Evolutionary conservation across 2,888 invertebrate species (phyloP).

Genomic region (Sinhomidia bicolor): DNA sequence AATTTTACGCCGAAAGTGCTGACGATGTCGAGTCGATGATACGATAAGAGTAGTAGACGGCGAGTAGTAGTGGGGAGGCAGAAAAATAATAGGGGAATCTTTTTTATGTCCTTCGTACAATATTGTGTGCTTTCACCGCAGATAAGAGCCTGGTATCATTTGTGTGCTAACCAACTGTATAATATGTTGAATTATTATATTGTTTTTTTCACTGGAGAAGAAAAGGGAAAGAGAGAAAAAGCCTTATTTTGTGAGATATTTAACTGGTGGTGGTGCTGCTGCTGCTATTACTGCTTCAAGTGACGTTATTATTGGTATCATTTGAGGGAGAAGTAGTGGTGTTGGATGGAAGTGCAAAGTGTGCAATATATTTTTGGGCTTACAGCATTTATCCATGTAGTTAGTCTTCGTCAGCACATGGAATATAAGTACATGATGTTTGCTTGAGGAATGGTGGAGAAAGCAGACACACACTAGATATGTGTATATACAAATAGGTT

Average conservation of each 20-base stretch:
- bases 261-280: background rate
- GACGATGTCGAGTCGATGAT: background rate
- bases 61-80: background rate
- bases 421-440: background rate
- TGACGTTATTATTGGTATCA: background rate
- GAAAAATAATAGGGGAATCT: background rate
- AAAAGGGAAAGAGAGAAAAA: background rate
- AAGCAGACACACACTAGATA: no score
- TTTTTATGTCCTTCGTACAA: background rate
- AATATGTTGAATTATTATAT: constrained; percentile 30
- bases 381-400: constrained; percentile 50
- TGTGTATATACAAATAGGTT: no score
- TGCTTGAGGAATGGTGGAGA: background rate
- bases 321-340: background rate
- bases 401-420: constrained; percentile 44
- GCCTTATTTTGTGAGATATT: background rate
- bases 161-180: constrained; percentile 14
- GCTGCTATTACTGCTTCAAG: background rate
- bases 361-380: constrained; percentile 23
- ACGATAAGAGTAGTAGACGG: background rate
- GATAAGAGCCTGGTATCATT: background rate
- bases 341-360: constrained; percentile 7
- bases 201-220: background rate
- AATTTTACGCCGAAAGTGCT: constrained; percentile 1
- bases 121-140: background rate